Evolutionary conservation across 1,140 invertebrate species (phyloP).

Genomic region (Nylanderia fulva): DNA sequence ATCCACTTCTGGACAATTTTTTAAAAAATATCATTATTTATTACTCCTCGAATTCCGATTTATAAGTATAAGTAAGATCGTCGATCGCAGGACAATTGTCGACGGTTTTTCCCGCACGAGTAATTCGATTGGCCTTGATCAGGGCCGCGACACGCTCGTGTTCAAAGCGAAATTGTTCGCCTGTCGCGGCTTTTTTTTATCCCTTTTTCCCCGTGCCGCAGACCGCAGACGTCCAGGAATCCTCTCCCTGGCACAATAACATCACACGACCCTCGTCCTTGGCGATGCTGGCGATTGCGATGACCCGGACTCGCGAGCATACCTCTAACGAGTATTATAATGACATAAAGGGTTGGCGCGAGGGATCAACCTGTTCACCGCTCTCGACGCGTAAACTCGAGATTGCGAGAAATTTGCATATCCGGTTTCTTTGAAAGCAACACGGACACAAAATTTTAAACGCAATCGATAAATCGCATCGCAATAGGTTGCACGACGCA

Average conservation of each 20-base stretch:
- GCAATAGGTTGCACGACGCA: neutral
- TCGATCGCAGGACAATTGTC: neutral
- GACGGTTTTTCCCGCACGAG: conserved; percentile 18
- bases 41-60: neutral
- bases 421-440: conserved; percentile 8
- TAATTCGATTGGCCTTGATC: conserved; percentile 58
- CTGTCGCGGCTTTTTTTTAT: conserved; percentile 65
- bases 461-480: neutral
- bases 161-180: conserved; percentile 64
- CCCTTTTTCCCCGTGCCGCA: neutral
- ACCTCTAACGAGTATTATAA: conserved; percentile 22
- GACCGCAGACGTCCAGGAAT: conserved; percentile 56
- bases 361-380: conserved; percentile 27
- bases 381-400: neutral
- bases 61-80: conserved; percentile 3
- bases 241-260: conserved; percentile 53
- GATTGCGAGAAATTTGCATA: conserved; percentile 37
- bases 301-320: conserved; percentile 65
- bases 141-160: conserved; percentile 19
- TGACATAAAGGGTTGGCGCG: conserved; percentile 47
- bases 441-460: neutral
- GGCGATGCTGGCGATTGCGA: conserved; percentile 31
- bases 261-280: conserved; percentile 60
- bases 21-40: neutral
- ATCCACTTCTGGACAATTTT: neutral